Evolutionary conservation across 2,888 invertebrate species (phyloP), one percentile per base, ranked within the genome.

Genomic region (Drosophila cracens): DNA sequence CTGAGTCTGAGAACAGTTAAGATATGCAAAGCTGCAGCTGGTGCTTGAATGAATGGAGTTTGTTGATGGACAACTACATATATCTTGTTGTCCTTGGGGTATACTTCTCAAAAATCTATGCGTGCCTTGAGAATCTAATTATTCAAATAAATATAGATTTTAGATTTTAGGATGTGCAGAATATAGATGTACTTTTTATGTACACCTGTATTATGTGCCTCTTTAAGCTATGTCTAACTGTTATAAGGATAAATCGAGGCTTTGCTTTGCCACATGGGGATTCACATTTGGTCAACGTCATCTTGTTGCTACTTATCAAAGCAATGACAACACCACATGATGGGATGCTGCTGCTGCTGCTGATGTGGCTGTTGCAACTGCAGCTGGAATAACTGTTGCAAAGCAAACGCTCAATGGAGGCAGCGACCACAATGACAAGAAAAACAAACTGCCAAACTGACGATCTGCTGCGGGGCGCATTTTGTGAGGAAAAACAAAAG

Each of bases 291-390:
- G 80, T 64, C 81, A 80, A 56, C 67, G 70, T 59, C 78, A 67
- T 59, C 71, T 68, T 85, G 86, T 82, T 85, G 81, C 81, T 66
- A 72, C 76, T 87, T 77, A 83, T 89, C 90, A 83, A 89, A 83
- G 86, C 88, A 87, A 72, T 67, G 79, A 81, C 81, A 79, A 89
- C 74, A 82, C 51, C 43, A 48, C 46, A 54, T 61, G 38, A 38
- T 60, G 60, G 27, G 38, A 36, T 43, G 51, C 46, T 27, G 56
- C 52, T 33, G 58, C 3, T 34, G 34, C 29, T 11, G 51, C n/a
- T 48, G 36, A 33, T 33, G 64, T 31, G 40, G 62, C 53, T 51
- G 62, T 58, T 60, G 68, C 79, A 70, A 70, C 78, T 73, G 74
- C 81, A 74, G 70, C 81, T 77, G 74, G 49, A 74, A 70, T 70